Evolutionary conservation across 2,113 vertebrate species (phyloP).

Genomic region (Hemiscyllium ocellatum): DNA sequence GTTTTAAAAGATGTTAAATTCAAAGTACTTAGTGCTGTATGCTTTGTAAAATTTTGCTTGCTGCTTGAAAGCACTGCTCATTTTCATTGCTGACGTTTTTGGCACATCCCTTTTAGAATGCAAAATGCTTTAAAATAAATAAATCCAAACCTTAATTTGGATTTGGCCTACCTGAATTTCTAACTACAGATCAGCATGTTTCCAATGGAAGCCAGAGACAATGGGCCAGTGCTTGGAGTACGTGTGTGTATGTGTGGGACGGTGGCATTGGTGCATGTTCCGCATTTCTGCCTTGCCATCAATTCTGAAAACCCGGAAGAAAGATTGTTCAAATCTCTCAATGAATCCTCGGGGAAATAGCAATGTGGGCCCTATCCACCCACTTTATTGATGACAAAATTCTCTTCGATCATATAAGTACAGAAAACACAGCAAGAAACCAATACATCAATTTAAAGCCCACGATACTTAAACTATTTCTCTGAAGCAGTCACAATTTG

Average conservation of each 20-base stretch:
- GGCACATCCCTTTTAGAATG: not conserved
- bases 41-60: not conserved
- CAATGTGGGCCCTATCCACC: not conserved
- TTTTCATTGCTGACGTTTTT: not conserved
- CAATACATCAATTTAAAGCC: not conserved
- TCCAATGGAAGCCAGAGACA: not conserved
- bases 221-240: no score
- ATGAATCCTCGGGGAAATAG: not conserved
- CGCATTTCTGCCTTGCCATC: not conserved
- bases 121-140: not conserved
- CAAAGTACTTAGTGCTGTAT: not conserved
- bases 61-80: not conserved
- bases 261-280: no score
- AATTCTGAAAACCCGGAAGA: not conserved
- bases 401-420: not conserved
- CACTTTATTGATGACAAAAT: not conserved
- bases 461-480: not conserved
- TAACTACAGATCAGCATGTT: not conserved
- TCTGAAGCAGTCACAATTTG: not conserved
- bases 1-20: not conserved
- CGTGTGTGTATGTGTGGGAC: no score
- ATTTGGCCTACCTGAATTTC: not conserved
- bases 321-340: not conserved
- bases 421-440: not conserved
- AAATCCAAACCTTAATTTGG: not conserved